A percentile compares a stretch with the other conserved stretches of the same genome.
Evolutionary conservation across 2,797 vertebrate genomes (phyloP).

Genomic region (Sandelia bainsii): DNA sequence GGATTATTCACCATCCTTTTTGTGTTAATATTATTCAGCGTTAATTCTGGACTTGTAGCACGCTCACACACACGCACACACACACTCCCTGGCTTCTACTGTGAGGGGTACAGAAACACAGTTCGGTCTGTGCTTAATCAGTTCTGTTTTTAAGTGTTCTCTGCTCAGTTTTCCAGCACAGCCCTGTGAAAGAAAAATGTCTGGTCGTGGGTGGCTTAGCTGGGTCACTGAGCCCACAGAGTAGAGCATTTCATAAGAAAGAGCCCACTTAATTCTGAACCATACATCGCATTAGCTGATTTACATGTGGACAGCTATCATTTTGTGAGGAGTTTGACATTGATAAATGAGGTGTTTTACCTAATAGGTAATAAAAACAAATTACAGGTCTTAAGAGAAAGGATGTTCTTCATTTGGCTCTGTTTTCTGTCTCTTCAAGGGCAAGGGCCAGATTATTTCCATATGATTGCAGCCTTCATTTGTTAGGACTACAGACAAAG

Average conservation of each 20-base stretch:
- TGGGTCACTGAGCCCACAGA: conserved; percentile 87
- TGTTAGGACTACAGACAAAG: conserved; percentile 79
- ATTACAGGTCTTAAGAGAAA: conserved; percentile 86
- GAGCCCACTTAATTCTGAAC: conserved; percentile 88
- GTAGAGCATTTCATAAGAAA: conserved; percentile 87
- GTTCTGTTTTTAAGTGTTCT: conserved; percentile 85
- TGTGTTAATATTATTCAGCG: conserved; percentile 44
- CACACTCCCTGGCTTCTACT: conserved; percentile 44
- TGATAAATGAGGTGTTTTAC: conserved; percentile 90
- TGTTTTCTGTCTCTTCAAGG: conserved; percentile 84
- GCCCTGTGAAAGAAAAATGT: conserved; percentile 82
- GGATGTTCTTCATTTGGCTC: conserved; percentile 87
- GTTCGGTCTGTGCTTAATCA: conserved; percentile 86
- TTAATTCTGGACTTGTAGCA: conserved; percentile 52
- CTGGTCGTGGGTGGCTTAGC: conserved; percentile 85
- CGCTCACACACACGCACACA: conserved; percentile 23
- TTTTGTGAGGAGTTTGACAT: conserved; percentile 85
- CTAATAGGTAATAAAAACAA: conserved; percentile 90
- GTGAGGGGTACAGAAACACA: conserved; percentile 77
- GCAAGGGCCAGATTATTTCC: conserved; percentile 84
- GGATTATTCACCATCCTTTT: conserved; percentile 17
- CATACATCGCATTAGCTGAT: conserved; percentile 88
- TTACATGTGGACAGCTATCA: conserved; percentile 90
- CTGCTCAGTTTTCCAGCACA: conserved; percentile 80
- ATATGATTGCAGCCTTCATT: conserved; percentile 85